Evolutionary conservation across 1,140 invertebrate species (phyloP).

Genomic region (Lamellibrachia luymesi): DNA sequence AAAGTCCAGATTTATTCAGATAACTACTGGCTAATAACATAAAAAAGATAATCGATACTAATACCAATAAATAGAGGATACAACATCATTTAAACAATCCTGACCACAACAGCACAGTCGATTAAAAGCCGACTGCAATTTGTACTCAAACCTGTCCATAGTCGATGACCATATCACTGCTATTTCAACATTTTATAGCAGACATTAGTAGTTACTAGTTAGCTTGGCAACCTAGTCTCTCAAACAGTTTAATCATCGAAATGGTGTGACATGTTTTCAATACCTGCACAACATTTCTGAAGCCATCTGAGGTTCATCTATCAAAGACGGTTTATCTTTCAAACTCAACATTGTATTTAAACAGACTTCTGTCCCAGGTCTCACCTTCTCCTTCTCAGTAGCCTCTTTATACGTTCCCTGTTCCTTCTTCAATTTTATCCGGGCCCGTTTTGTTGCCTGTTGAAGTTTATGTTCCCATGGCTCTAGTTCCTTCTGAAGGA

Average conservation of each 20-base stretch:
- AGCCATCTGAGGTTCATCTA: too few species aligned
- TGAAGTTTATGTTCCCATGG: slow-evolving; percentile 43
- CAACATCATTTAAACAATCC: neutral
- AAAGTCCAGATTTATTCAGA: neutral
- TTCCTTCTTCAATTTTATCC: slow-evolving; percentile 42
- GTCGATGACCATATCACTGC: neutral
- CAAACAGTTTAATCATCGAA: too few species aligned
- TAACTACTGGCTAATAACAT: neutral
- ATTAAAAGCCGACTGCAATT: neutral
- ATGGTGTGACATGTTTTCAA: too few species aligned
- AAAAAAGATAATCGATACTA: neutral
- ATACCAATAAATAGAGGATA: too few species aligned
- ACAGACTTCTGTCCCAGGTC: neutral
- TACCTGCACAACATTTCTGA: too few species aligned
- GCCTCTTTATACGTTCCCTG: slow-evolving; percentile 38
- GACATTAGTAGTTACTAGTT: too few species aligned
- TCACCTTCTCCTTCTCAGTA: slow-evolving; percentile 24
- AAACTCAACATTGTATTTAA: neutral
- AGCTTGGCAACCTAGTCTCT: too few species aligned
- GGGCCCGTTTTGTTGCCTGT: slow-evolving; percentile 35
- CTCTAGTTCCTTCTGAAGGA: slow-evolving; percentile 44
- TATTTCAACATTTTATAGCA: too few species aligned
- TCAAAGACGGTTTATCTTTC: too few species aligned
- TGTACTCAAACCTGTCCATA: neutral
- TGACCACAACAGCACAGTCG: neutral